Evolutionary conservation across 2,888 invertebrate genomes (phyloP).

Genomic region (Campaea margaritaria): DNA sequence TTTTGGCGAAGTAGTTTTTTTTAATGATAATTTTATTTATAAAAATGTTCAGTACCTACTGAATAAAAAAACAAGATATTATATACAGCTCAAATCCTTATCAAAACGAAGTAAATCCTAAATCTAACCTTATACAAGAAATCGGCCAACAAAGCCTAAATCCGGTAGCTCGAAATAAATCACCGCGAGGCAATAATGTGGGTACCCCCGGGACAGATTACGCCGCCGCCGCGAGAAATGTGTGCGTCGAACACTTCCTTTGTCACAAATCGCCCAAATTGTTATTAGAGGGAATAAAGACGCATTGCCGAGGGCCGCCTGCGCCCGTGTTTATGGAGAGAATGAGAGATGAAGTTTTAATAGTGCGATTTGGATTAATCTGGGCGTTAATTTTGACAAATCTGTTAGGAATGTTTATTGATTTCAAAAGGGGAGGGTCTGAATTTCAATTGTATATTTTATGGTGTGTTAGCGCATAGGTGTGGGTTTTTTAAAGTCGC

Average conservation of each 20-base stretch:
- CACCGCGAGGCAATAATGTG: conserved; percentile 80
- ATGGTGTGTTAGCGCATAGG: too few relatives aligned
- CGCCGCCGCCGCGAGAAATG: conserved; percentile 60
- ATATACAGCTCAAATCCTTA: too few relatives aligned
- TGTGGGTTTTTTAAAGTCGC: too few relatives aligned
- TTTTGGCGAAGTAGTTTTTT: too few relatives aligned
- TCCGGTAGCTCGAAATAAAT: conserved; percentile 77
- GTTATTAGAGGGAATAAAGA: conserved; percentile 85
- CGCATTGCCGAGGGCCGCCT: conserved; percentile 76
- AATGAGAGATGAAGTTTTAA: conserved; percentile 80
- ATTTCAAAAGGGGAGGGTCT: neutral
- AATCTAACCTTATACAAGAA: conserved; percentile 29
- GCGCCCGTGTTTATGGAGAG: conserved; percentile 67
- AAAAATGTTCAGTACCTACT: neutral
- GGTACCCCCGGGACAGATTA: conserved; percentile 65
- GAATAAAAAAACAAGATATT: too few relatives aligned
- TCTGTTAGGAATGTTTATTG: neutral
- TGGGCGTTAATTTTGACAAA: conserved; percentile 46
- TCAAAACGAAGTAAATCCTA: neutral
- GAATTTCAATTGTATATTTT: too few relatives aligned
- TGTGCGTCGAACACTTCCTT: conserved; percentile 77
- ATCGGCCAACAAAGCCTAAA: conserved; percentile 51
- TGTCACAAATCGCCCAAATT: conserved; percentile 84
- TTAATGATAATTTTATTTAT: too few relatives aligned
- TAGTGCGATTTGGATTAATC: conserved; percentile 68